Conservation (phyloP, 2,888 invertebrate species). For the Chrysotoxum bicinctum region DNA sequence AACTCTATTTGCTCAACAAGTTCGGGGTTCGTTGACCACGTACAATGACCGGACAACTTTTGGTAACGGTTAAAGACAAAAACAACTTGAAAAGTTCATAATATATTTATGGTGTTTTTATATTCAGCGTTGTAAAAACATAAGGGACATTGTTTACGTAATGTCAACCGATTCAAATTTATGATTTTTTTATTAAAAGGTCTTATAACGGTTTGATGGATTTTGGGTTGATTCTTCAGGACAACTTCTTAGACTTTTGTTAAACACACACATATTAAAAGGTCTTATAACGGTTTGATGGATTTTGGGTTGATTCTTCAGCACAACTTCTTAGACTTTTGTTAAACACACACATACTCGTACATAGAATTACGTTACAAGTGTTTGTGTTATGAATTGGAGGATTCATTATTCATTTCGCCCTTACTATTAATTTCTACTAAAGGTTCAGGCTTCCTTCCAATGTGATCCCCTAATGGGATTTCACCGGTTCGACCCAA, state of each 20-base stretch:
- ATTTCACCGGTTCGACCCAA: too few relatives aligned
- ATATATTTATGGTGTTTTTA: background rate
- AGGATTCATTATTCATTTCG: too few relatives aligned
- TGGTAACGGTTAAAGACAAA: background rate
- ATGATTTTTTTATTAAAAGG: background rate
- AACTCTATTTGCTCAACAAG: background rate
- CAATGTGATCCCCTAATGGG: too few relatives aligned
- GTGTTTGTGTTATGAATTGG: too few relatives aligned
- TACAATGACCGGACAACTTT: background rate
- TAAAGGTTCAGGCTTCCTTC: too few relatives aligned
- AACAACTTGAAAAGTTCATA: background rate
- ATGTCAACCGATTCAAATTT: background rate
- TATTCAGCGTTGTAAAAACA: background rate
- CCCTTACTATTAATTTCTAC: too few relatives aligned
- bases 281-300: background rate
- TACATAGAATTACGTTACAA: too few relatives aligned
- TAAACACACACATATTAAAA: too few relatives aligned
- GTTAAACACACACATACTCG: too few relatives aligned
- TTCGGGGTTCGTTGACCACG: slow-evolving; percentile 6
- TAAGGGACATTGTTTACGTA: background rate
- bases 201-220: background rate
- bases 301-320: background rate
- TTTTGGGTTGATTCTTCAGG: background rate
- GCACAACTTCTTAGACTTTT: too few relatives aligned
- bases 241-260: too few relatives aligned